Percentiles rank a stretch among this genome's conserved stretches.
phyloP scores from a whole-genome alignment of 2,797 vertebrate species.

The Clarias platycephalus region DNA sequence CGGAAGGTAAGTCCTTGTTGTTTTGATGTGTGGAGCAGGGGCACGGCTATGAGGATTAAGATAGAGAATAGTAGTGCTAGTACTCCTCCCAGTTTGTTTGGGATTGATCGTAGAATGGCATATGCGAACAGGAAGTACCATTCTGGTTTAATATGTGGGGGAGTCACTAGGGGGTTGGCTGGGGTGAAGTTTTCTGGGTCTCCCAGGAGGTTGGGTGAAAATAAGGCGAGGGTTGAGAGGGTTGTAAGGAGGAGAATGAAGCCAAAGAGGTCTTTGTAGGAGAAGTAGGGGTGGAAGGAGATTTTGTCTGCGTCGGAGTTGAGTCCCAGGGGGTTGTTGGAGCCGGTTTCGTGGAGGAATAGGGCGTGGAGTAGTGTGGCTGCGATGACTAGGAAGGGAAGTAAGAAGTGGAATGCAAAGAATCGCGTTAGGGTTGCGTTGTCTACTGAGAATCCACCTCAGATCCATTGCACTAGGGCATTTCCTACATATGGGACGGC shows the following conservation, averaged over 20 bases:
- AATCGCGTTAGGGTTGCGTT: conserved; percentile 62
- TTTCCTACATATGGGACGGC: conserved; percentile 14
- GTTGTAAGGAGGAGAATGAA: too few species aligned
- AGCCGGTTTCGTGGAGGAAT: conserved; percentile 55
- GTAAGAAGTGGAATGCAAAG: conserved; percentile 59
- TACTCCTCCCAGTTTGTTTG: too few species aligned
- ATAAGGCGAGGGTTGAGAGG: too few species aligned
- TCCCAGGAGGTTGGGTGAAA: too few species aligned
- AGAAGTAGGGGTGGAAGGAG: conserved; percentile 61
- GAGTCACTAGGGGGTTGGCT: conserved; percentile 56
- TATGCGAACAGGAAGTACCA: too few species aligned
- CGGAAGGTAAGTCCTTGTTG: too few species aligned
- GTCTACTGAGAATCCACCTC: conserved; percentile 65
- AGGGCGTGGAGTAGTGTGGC: neutral
- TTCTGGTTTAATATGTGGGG: too few species aligned
- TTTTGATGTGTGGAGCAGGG: too few species aligned
- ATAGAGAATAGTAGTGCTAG: too few species aligned
- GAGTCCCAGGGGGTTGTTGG: conserved; percentile 51
- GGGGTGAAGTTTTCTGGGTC: conserved; percentile 67
- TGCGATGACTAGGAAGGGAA: neutral
- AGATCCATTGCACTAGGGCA: conserved; percentile 31
- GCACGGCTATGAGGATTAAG: too few species aligned
- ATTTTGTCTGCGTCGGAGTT: conserved; percentile 57
- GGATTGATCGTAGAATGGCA: too few species aligned
- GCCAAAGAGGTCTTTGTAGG: conserved; percentile 51